Conservation (phyloP, 2,888 invertebrate genomes). For the Platypus cylindrus region DNA sequence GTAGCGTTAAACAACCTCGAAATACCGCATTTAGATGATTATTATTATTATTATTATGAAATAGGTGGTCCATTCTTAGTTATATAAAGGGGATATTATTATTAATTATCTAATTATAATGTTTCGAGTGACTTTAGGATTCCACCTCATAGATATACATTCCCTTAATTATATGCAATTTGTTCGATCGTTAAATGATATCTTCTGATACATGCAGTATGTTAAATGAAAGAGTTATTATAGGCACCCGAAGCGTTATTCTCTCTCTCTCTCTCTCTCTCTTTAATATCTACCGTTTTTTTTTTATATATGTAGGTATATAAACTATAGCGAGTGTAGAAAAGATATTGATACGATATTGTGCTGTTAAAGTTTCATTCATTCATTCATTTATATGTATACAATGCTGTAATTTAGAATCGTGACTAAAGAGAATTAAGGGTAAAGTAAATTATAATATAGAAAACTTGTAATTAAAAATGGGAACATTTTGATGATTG, state of each 20-base stretch:
- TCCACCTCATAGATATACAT: no score
- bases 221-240: no score
- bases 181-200: conserved; percentile 9
- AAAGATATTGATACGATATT: no score
- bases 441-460: background rate
- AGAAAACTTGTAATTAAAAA: background rate
- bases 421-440: conserved; percentile 2
- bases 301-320: no score
- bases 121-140: conserved; percentile 6
- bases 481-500: no score
- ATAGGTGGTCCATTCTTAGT: conserved; percentile 12
- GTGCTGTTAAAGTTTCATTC: conserved; percentile 3
- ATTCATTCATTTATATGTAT: no score
- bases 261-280: no score
- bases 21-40: conserved; percentile 10
- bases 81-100: conserved; percentile 8
- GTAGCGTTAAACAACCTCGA: conserved; percentile 7
- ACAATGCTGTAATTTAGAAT: conserved; percentile 5
- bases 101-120: conserved; percentile 9
- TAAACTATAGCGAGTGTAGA: no score
- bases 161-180: conserved; percentile 9
- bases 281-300: no score
- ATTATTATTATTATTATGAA: no score
- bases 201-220: no score
- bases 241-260: conserved; percentile 7